Conservation (phyloP, 2,888 invertebrate genomes). For the Aradus depressus region DNA sequence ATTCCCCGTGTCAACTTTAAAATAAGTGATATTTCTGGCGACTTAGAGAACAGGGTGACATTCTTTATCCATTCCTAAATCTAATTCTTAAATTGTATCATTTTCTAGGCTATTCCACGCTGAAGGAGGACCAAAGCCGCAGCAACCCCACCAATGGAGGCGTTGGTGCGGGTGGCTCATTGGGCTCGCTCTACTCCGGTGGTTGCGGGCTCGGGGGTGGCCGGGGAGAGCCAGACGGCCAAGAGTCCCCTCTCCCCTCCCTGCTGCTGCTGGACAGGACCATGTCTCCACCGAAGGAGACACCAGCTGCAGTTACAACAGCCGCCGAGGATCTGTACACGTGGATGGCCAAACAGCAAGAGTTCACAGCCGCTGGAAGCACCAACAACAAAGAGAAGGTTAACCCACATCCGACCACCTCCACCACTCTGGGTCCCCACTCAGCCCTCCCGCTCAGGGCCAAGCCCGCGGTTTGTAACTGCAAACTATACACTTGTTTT, state of each 20-base stretch:
- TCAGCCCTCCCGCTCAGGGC: too few species aligned
- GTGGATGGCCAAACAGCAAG: constrained; percentile 92
- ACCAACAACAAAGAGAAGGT: constrained; percentile 29
- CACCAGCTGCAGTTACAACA: too few species aligned
- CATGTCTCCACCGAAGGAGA: constrained; percentile 20
- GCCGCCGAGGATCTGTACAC: constrained; percentile 77
- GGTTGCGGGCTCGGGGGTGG: too few species aligned
- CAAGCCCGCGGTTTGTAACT: constrained; percentile 25
- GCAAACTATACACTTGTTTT: constrained; percentile 16
- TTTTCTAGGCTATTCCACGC: constrained; percentile 28
- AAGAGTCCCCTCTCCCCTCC: constrained; percentile 19
- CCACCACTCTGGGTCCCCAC: too few species aligned
- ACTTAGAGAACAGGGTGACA: too few species aligned
- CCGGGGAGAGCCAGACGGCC: constrained; percentile 23
- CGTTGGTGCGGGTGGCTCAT: constrained; percentile 16
- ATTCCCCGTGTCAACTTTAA: too few species aligned
- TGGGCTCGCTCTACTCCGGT: constrained; percentile 19
- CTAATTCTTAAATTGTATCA: too few species aligned
- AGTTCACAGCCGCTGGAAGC: constrained; percentile 32
- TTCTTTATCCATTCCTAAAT: constrained; percentile 4
- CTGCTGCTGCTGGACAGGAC: constrained; percentile 19
- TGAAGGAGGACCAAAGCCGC: constrained; percentile 30
- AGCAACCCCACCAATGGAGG: neutral
- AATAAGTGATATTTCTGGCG: too few species aligned
- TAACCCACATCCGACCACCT: constrained; percentile 8